Evolutionary conservation across 2,113 vertebrate species (phyloP), one percentile per base, ranked within the genome.

Genomic region (Podarcis cretensis): DNA sequence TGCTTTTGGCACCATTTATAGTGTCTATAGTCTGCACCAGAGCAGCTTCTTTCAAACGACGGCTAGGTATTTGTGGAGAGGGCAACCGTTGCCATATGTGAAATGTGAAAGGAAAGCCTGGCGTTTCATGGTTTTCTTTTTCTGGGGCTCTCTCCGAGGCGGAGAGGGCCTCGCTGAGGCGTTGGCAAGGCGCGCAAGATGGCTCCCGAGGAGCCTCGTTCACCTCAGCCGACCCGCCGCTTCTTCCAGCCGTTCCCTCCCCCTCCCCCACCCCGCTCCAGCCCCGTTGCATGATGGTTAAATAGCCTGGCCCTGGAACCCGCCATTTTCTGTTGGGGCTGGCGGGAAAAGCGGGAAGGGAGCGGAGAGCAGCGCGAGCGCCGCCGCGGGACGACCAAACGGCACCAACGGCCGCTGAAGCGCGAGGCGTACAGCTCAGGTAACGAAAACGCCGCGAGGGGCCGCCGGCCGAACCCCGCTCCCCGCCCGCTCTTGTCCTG

Each of bases 271-370:
- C 23, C 73, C 30, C 59, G 6, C 27, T 80, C 25, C 35, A 54
- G 92, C 90, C 89, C 75, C 89, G 57, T 35, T 83, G 92, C 92
- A 92, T 40, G 87, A 85, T 77, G 92, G 92, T 84, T 79, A 90
- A 89, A 88, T 76, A 57, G 91, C 85, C 82, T 87, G 77, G 85
- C 86, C 85, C 66, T 68, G 48, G 87, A 63, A 74, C 81, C 87
- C 89, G 91, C 91, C 91, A 92, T 92, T 92, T 92, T 92, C 81
- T 85, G 91, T 71, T 74, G 54, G 87, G 90, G 87, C 87, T 86
- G 90, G 87, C 87, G 89, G 89, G 87, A 92, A 92, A 92, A 79
- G 91, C 91, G 91, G 91, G 89, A 90, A 92, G 84, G 71, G 32
- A 75, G 74, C 8, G 86, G 76, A 68, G 69, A 43, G 83, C 48